Base-by-base conservation (phyloP, 2,113 vertebrate species). In the Zosterops borbonicus region DNA sequence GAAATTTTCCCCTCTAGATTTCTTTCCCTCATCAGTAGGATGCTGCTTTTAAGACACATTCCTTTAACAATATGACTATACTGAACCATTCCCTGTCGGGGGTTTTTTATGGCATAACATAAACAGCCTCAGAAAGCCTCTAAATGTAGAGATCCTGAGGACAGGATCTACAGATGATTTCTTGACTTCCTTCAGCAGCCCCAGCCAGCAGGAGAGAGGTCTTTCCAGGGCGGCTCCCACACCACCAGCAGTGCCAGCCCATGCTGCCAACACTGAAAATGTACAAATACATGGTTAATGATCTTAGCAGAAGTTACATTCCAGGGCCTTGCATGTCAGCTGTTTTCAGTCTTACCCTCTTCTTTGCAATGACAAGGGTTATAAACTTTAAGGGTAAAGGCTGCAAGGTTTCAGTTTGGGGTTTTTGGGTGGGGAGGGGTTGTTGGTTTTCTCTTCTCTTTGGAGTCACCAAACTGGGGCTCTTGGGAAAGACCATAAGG, bases 151-250 rank as follows among this genome's bases (percentile, higher is more conserved):
- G 4, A 92, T 15, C 55, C 62, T 70, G 68, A 73, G 73, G 89
- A 82, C 41, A 74, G 47, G 39, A n/a, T 74, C 47, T 71, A 83
- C 64, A 67, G 55, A 52, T 47, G 22, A 78, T 78, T 80, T 63
- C 55, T 56, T 62, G 15, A 59, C 42, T 53, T 80, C 53, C 31
- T 82, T 8, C 70, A 39, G 49, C 59, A 92, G 49, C 25, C 37
- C 35, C 49, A 70, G 44, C 39, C 0, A 0, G 22, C 17, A 35
- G 13, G 23, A 76, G 27, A 92, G 63, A 74, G 60, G 65, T 67
- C 47, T 87, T 91, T 52, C 0, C 0, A 87, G 44, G 44, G 86
- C 3, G 0, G 5, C 9, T 86, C 35, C 90, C 0, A 0, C 0
- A 0, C 52, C 80, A 78, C 59, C 68, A 58, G 67, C 11, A 0